Conservation (phyloP, 2,888 invertebrate species). For the Hirtodrosophila histrioides region DNA sequence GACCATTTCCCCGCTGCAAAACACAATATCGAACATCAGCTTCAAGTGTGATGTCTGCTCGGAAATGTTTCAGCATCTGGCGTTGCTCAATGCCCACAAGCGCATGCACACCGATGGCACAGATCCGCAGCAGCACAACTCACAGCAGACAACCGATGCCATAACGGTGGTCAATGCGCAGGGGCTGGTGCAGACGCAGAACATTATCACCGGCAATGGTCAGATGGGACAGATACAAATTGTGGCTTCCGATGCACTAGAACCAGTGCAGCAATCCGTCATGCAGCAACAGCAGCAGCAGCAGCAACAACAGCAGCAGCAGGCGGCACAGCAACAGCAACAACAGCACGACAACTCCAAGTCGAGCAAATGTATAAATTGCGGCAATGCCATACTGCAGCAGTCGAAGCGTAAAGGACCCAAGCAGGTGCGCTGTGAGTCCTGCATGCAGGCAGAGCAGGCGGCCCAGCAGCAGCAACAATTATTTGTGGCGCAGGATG, state of each 20-base stretch:
- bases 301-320: slow-evolving; percentile 49
- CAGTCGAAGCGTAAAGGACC: slow-evolving; percentile 87
- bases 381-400: slow-evolving; percentile 86
- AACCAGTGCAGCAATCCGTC: slow-evolving; percentile 67
- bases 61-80: slow-evolving; percentile 92
- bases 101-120: slow-evolving; percentile 89
- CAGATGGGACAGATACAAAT: slow-evolving; percentile 86
- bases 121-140: slow-evolving; percentile 78
- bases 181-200: slow-evolving; percentile 83
- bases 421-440: slow-evolving; percentile 87
- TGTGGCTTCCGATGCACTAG: slow-evolving; percentile 85
- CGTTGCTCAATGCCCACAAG: slow-evolving; percentile 93
- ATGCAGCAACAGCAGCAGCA: slow-evolving; percentile 68
- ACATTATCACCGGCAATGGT: slow-evolving; percentile 83
- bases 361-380: slow-evolving; percentile 87
- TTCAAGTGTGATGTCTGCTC: slow-evolving; percentile 96
- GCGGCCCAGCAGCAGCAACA: slow-evolving; percentile 74
- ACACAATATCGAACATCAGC: slow-evolving; percentile 91
- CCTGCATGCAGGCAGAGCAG: slow-evolving; percentile 87
- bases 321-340: slow-evolving; percentile 51
- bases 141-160: slow-evolving; percentile 80
- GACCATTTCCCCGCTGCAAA: slow-evolving; percentile 85
- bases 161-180: slow-evolving; percentile 86
- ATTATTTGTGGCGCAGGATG: slow-evolving; percentile 89
- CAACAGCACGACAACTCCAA: slow-evolving; percentile 80